These are phyloP conservation scores for Lepidocyrtoides sp. DNA, from an alignment of 2,888 invertebrate genomes.

Conservation along the genomic window DNA sequence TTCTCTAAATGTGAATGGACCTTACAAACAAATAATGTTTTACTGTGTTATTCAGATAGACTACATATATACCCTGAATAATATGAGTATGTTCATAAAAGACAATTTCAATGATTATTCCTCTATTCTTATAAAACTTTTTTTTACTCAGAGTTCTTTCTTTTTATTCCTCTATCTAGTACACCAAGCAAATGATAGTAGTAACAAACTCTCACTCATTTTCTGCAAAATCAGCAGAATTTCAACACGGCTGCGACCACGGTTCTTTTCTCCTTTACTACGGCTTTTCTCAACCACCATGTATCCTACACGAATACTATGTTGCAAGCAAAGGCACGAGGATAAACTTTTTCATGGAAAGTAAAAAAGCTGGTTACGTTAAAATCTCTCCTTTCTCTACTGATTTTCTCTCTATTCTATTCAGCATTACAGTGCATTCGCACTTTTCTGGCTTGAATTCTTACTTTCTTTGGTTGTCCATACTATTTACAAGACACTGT, in stretches of 20 bases:
- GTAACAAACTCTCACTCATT: slow-evolving; percentile 74
- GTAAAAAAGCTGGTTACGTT: slow-evolving; percentile 16
- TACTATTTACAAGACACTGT: too few relatives aligned
- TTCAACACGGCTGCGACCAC: slow-evolving; percentile 69
- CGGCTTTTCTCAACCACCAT: not conserved
- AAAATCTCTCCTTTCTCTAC: slow-evolving; percentile 9
- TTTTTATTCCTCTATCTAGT: slow-evolving; percentile 46
- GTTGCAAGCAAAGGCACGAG: not conserved
- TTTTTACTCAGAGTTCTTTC: slow-evolving; percentile 31
- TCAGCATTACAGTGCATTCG: slow-evolving; percentile 61
- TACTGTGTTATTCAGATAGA: not conserved
- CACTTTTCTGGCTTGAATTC: slow-evolving; percentile 68
- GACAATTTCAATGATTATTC: not conserved
- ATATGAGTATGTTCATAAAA: not conserved
- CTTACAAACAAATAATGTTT: not conserved
- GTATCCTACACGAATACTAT: not conserved
- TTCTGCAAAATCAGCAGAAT: slow-evolving; percentile 78
- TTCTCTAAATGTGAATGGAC: slow-evolving; percentile 16
- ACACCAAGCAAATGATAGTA: slow-evolving; percentile 31
- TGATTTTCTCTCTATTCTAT: not conserved
- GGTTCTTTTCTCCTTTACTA: slow-evolving; percentile 38
- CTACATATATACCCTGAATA: not conserved
- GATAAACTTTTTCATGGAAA: slow-evolving; percentile 50
- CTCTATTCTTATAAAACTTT: slow-evolving; percentile 8
- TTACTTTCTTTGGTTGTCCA: slow-evolving; percentile 13